Evolutionary conservation across 2,888 invertebrate genomes (phyloP).

Genomic region (Apotomis capreana): DNA sequence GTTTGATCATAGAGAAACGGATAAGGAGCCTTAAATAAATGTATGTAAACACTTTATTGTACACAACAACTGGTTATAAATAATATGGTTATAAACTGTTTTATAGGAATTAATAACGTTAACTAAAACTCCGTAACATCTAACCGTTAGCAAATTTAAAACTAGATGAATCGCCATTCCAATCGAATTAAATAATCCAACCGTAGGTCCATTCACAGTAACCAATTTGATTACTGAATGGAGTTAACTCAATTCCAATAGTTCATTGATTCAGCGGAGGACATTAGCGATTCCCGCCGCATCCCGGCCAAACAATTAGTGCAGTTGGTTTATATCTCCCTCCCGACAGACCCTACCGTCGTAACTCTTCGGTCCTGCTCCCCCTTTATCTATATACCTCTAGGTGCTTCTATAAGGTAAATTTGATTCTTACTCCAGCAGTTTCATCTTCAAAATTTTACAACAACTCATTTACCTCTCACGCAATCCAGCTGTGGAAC

Average conservation of each 20-base stretch:
- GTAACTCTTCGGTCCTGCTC: neutral
- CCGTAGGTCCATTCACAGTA: conserved; percentile 18
- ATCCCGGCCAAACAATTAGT: conserved; percentile 26
- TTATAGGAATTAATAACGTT: no score
- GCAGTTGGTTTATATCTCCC: neutral
- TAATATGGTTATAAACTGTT: no score
- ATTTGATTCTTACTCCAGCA: no score
- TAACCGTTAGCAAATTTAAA: conserved; percentile 2
- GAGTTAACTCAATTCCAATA: conserved; percentile 21
- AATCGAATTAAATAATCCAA: conserved; percentile 10
- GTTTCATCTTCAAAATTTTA: no score
- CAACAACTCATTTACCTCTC: no score
- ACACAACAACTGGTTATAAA: no score
- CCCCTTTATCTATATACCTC: neutral
- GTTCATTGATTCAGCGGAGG: conserved; percentile 20
- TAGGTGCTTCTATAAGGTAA: neutral
- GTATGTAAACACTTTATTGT: no score
- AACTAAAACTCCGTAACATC: no score
- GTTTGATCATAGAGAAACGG: no score
- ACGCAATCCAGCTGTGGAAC: no score
- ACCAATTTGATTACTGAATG: conserved; percentile 18
- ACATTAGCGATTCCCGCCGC: conserved; percentile 21
- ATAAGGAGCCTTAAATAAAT: no score
- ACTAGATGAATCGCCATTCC: neutral
- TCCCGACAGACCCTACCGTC: no score